phyloP scores from a whole-genome alignment of 2,888 invertebrate species.

The Clistopyga incitator region DNA sequence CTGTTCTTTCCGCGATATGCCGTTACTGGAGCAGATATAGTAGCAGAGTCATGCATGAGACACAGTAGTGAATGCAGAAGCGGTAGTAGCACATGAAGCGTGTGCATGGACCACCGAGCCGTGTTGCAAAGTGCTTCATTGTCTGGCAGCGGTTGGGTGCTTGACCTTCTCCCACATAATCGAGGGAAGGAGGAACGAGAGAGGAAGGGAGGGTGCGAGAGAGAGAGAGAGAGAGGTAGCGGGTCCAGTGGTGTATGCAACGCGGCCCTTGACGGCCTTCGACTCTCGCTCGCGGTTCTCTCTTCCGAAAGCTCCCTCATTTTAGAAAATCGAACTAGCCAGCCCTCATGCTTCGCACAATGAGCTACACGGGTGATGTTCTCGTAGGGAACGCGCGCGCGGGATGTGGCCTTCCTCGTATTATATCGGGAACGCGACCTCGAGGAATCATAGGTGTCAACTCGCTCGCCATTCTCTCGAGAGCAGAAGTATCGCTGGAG shows the following conservation, averaged over 20 bases:
- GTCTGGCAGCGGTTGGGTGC: conserved; percentile 81
- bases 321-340: conserved; percentile 64
- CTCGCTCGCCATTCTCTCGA: conserved; percentile 55
- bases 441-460: conserved; percentile 67
- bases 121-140: conserved; percentile 80
- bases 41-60: conserved; percentile 32
- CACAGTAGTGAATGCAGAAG: conserved; percentile 17
- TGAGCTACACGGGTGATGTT: conserved; percentile 28
- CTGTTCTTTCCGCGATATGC: conserved; percentile 48
- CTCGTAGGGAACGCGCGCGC: conserved; percentile 13
- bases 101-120: conserved; percentile 53
- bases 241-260: conserved; percentile 26
- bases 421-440: conserved; percentile 66
- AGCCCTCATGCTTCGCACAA: conserved; percentile 52
- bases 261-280: conserved; percentile 59
- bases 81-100: conserved; percentile 2
- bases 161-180: conserved; percentile 82
- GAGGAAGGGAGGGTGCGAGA: conserved; percentile 27
- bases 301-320: conserved; percentile 54
- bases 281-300: conserved; percentile 46
- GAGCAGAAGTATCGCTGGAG: conserved; percentile 9
- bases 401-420: conserved; percentile 43
- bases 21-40: conserved; percentile 60
- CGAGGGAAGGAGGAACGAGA: conserved; percentile 49
- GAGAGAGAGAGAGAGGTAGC: conserved; percentile 1